Evolutionary conservation across 2,888 invertebrate genomes (phyloP).

Genomic region (Trissonchulus sp.): DNA sequence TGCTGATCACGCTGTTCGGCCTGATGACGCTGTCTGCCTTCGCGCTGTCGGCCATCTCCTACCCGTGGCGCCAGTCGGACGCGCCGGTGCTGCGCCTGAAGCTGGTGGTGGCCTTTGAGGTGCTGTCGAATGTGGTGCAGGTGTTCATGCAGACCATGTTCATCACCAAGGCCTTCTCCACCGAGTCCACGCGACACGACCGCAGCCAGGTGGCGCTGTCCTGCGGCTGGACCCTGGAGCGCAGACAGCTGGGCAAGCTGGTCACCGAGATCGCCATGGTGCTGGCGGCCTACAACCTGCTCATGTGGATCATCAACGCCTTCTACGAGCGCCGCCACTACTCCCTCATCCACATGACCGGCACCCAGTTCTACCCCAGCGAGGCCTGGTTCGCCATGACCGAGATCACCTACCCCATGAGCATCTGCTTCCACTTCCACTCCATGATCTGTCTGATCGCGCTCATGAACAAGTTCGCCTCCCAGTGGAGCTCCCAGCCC

Average conservation of each 20-base stretch:
- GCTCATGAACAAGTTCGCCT: slow-evolving; percentile 19
- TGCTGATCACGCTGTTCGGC: slow-evolving; percentile 15
- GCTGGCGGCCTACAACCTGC: slow-evolving; percentile 6
- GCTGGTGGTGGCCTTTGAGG: background rate
- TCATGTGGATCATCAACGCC: slow-evolving; percentile 20
- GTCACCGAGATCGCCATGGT: slow-evolving; percentile 8
- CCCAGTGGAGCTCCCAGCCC: background rate
- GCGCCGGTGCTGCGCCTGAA: background rate
- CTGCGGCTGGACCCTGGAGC: background rate
- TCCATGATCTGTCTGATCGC: slow-evolving; percentile 15
- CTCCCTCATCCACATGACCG: slow-evolving; percentile 19
- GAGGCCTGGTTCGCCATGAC: slow-evolving; percentile 21
- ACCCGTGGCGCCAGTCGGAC: background rate
- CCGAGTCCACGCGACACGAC: slow-evolving; percentile 15
- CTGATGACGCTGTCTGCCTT: slow-evolving; percentile 20
- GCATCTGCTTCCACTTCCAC: slow-evolving; percentile 19
- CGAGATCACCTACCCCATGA: slow-evolving; percentile 19
- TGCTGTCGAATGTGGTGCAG: background rate
- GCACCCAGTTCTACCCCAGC: slow-evolving; percentile 8
- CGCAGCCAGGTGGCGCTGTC: background rate
- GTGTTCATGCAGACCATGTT: slow-evolving; percentile 14
- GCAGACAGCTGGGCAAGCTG: slow-evolving; percentile 10
- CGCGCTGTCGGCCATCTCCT: slow-evolving; percentile 4
- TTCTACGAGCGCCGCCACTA: slow-evolving; percentile 17
- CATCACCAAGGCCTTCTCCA: slow-evolving; percentile 20